Evolutionary conservation across 2,888 invertebrate species (phyloP), one percentile per base, ranked within the genome.

Genomic region (Chalcosyrphus nemorum): DNA sequence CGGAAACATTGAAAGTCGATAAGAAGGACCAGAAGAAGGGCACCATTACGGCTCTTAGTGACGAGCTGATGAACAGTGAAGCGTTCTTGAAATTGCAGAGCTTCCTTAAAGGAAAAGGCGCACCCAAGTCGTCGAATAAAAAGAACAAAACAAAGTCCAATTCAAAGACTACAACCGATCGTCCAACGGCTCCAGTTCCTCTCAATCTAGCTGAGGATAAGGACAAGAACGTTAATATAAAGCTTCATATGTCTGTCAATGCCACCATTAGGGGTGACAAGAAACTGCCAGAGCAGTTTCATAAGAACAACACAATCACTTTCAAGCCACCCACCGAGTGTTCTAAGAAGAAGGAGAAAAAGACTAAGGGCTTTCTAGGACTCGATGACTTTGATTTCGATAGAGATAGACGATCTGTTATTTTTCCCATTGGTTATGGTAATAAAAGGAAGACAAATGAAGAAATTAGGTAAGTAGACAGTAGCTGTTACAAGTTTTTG

Each of bases 161-260:
- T 2, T 5, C 81, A 1, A 38, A 17, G 6, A n/a, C 74, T 38
- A 29, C 59, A 3, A 75, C 75, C 27, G 21, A 4, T 1, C 56
- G 54, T 0, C 66, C 68, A 6, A 17, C n/a, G 11, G 1, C 59
- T 0, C 9, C 54, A 5, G 38, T 29, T n/a, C 71, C 75, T 0
- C 41, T 78, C 0, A 81, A 70, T 17, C 24, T 84, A 0, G 43
- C 50, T 1, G 45, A n/a, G n/a, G n/a, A 68, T 7, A 85, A 80
- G 9, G 81, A 86, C 2, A 87, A 88, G 24, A 32, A 86, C 4
- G 63, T 86, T 0, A 85, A 86, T 24, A 85, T 90, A 4, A 89
- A 89, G 21, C 72, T 91, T 4, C 91, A 90, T 56, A 88, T 90
- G 4, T 87, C 88, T 4, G 87, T 90, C 15, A 89, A 89, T 76